phyloP scores from a whole-genome alignment of 2,888 invertebrate genomes.

The Scaeva pyrastri region DNA sequence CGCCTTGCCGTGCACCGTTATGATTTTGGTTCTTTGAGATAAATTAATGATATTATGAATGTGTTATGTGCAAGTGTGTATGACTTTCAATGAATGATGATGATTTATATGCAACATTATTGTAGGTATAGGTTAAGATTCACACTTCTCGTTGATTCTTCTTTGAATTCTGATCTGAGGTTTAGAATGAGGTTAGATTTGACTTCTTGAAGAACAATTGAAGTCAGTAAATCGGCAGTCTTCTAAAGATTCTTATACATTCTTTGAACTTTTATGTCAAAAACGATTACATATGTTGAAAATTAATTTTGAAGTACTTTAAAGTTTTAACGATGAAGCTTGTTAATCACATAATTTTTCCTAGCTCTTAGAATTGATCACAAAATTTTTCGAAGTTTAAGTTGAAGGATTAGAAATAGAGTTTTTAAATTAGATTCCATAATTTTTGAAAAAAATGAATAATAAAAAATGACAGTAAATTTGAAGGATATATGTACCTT shows the following conservation, averaged over 20 bases:
- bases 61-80: neutral
- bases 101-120: neutral
- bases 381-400: no score
- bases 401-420: no score
- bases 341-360: no score
- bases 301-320: no score
- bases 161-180: neutral
- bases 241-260: neutral
- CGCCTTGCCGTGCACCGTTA: conserved; percentile 18
- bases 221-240: neutral
- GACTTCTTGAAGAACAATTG: neutral
- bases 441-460: no score
- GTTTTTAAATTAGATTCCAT: no score
- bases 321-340: no score
- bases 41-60: conserved; percentile 3
- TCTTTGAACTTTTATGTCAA: no score
- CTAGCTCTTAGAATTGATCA: no score
- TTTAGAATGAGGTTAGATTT: neutral
- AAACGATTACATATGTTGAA: no score
- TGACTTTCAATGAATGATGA: neutral
- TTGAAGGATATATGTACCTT: no score
- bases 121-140: neutral
- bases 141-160: neutral
- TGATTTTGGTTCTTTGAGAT: conserved; percentile 31
- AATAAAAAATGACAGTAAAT: no score